Base-by-base conservation (phyloP, 30 jellyfish, hydroid and myxozoan genomes). In the Hydra vulgaris region DNA sequence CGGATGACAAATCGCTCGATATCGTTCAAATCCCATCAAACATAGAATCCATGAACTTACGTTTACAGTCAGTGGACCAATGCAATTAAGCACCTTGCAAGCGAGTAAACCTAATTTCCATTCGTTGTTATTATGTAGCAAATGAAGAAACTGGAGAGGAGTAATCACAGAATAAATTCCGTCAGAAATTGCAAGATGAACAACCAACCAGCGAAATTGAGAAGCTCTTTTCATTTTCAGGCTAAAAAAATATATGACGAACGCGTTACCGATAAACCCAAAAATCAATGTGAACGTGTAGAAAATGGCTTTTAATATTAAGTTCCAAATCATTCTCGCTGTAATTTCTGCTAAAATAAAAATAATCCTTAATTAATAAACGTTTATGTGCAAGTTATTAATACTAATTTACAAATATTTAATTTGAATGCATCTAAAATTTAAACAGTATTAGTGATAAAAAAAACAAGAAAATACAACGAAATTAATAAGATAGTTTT, bases 1-100 rank as follows among this genome's bases (percentile, higher is more conserved):
- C 1, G 85, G 85, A 78, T 78, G 85, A 56, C 85, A 78, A 15
- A 78, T 78, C 1, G 85, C 85, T 78, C 85, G 54, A 53, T 52
- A 78, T 23, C 85, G 20, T 18, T 78, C 85, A 66, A 27, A 78
- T 21, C 79, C 85, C 85, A 78, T 78, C n/a, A 78, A 55, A 77
- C 85, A 78, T 0, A 78, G 77, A 8, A 78, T 78, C 85, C 54
- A 56, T 18, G 85, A 81, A 52, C 85, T 78, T 23, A 78, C 79
- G 18, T 78, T 78, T 55, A 78, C 85, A 0, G 85, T 78, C 1
- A 78, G 54, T 3, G 85, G 85, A 52, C 85, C 85, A 7, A 56
- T 25, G 17, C 53, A 78, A 23, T 15, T 78, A 40, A 74, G n/a
- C 78, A 56, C 5, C 67, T 78, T 55, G 18, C 85, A 78, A 3